These are phyloP conservation scores for Anhinga rufa DNA, from an alignment of 2,113 vertebrate species.

Conservation along the genomic window DNA sequence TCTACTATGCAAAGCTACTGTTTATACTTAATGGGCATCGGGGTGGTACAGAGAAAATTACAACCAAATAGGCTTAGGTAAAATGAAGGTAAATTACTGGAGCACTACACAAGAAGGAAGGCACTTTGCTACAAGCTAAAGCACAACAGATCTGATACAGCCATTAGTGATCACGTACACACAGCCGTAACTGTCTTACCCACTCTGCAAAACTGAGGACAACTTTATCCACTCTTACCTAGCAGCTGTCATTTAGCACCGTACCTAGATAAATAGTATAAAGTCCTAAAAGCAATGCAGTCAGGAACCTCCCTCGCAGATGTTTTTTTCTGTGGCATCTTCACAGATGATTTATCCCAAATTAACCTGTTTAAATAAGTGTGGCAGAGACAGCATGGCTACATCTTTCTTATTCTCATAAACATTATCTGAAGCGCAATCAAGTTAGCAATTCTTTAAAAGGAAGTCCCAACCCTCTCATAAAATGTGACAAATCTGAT, in stretches of 20 bases:
- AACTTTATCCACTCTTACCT: background rate
- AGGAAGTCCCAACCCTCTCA: background rate
- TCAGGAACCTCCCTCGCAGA: background rate
- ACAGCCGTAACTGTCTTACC: background rate
- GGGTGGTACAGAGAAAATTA: background rate
- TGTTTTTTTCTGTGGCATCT: background rate
- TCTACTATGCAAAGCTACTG: background rate
- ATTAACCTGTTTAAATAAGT: background rate
- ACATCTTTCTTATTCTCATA: background rate
- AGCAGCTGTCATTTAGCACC: background rate
- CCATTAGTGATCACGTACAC: background rate
- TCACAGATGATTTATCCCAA: background rate
- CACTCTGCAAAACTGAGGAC: background rate
- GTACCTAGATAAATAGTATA: background rate
- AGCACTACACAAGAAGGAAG: background rate
- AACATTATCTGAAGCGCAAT: background rate
- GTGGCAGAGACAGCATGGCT: background rate
- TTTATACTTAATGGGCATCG: background rate
- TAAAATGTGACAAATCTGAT: background rate
- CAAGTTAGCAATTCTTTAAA: background rate
- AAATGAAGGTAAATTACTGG: background rate
- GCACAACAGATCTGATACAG: background rate
- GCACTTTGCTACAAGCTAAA: background rate
- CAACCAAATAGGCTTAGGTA: background rate
- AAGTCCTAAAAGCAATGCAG: background rate